These are phyloP conservation scores for Drosophila fuyamai DNA, from an alignment of 1,140 invertebrate species.

Conservation along the genomic window DNA sequence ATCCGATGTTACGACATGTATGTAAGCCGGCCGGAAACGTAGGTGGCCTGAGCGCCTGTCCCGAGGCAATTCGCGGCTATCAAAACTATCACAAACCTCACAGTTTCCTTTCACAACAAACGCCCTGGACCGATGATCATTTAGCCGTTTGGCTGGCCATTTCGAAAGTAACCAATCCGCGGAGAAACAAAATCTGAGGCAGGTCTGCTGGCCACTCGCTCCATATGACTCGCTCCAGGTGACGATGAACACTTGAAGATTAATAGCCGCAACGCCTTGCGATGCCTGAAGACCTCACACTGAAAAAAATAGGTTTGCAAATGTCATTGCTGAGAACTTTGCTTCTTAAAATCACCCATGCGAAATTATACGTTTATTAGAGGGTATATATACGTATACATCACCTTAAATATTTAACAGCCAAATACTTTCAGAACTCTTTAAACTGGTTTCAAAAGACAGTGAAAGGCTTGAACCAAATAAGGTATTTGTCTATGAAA, in stretches of 20 bases:
- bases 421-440: too few species aligned
- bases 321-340: not conserved
- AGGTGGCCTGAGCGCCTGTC: conserved; percentile 37
- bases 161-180: conserved; percentile 70
- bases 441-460: too few species aligned
- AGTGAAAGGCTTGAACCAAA: too few species aligned
- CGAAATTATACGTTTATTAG: too few species aligned
- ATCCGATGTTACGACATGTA: conserved; percentile 60
- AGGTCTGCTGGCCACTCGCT: conserved; percentile 28
- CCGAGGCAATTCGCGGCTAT: conserved; percentile 25
- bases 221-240: conserved; percentile 33
- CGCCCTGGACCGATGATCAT: conserved; percentile 72
- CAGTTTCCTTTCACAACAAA: conserved; percentile 71
- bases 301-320: not conserved
- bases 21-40: conserved; percentile 33
- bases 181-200: conserved; percentile 48
- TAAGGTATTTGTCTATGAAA: too few species aligned
- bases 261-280: conserved; percentile 60
- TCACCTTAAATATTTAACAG: too few species aligned
- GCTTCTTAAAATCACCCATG: too few species aligned
- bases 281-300: conserved; percentile 10
- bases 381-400: too few species aligned
- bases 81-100: conserved; percentile 45
- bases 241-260: conserved; percentile 60
- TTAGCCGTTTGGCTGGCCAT: conserved; percentile 52